Evolutionary conservation across 2,888 invertebrate genomes (phyloP), one percentile per base, ranked within the genome.

Genomic region (Nymphalis polychloros): DNA sequence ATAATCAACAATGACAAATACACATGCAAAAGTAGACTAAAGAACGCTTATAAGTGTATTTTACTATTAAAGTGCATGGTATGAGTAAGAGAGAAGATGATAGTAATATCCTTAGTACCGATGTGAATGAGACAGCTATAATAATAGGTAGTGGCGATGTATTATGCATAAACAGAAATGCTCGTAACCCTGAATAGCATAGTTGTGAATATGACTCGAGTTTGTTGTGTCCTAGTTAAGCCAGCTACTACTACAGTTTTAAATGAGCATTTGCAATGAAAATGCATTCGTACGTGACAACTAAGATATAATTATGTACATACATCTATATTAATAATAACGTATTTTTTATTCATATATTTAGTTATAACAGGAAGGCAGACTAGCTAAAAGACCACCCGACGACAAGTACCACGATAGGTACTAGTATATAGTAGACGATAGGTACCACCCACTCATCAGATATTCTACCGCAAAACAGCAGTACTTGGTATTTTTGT

Each of bases 181-280:
- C 46, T 46, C 59, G 59, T 69, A 60, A 63, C 59, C 53, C 63
- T 53, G 59, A 69, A 66, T 66, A 53, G 59, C 23, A 55, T 48
- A 69, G 66, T 62, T 62, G 64, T 53, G 66, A 53, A 68, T 68
- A 41, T 65, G 59, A 20, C 61, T 35, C 13, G 35, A 53, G 62
- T 61, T 69, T 31, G 57, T 50, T 35, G 50, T 69, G 49, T 62
- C 52, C 55, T 35, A 55, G 31, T 55, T 62, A 68, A 65, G 57
- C 50, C 57, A 57, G 50, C 23, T 35, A 13, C 27, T 35, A n/a
- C n/a, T n/a, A n/a, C n/a, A 50, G 16, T 27, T 50, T 59, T 50
- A 23, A 41, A 65, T 59, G 23, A n/a, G 31, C 47, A 63, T 62
- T 63, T 47, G 63, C 62, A 47, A 41, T 55, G 35, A 35, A 55